Conservation (phyloP, 2,888 invertebrate species). For the Unio pictorum region DNA sequence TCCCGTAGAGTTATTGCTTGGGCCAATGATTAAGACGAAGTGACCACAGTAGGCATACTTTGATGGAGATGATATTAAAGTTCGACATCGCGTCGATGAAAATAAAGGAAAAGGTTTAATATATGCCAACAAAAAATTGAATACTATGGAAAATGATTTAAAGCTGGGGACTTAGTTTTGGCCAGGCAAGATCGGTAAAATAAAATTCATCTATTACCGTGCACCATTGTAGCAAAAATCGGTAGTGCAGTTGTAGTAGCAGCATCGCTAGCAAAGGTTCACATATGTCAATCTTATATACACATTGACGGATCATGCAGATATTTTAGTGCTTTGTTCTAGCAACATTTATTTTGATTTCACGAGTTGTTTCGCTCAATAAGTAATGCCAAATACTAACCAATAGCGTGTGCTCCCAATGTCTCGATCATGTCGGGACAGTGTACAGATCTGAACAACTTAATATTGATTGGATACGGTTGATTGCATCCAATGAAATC, state of each 20-base stretch:
- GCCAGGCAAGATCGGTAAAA: slow-evolving; percentile 6
- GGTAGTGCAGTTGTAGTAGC: slow-evolving; percentile 3
- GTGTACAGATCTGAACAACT: no score
- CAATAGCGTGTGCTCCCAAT: no score
- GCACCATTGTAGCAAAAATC: slow-evolving; percentile 6
- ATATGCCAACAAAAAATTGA: slow-evolving; percentile 6
- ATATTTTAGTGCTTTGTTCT: no score
- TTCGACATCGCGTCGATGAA: slow-evolving; percentile 3
- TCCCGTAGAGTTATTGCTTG: slow-evolving; percentile 25
- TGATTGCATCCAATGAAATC: no score
- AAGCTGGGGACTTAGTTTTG: slow-evolving; percentile 3
- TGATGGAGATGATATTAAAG: slow-evolving; percentile 2
- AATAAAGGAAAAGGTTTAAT: slow-evolving; percentile 3
- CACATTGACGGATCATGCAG: no score
- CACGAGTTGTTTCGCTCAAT: no score
- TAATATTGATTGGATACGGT: no score
- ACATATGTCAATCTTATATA: no score
- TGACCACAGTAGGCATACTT: slow-evolving; percentile 9
- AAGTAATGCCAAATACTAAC: no score
- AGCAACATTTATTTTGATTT: no score
- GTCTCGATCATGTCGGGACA: no score
- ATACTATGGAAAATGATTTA: slow-evolving; percentile 3
- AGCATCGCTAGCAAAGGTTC: no score
- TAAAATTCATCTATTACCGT: slow-evolving; percentile 9
- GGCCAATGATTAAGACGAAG: slow-evolving; percentile 26